Evolutionary conservation across 2,888 invertebrate genomes (phyloP).

Genomic region (Callosobruchus maculatus): DNA sequence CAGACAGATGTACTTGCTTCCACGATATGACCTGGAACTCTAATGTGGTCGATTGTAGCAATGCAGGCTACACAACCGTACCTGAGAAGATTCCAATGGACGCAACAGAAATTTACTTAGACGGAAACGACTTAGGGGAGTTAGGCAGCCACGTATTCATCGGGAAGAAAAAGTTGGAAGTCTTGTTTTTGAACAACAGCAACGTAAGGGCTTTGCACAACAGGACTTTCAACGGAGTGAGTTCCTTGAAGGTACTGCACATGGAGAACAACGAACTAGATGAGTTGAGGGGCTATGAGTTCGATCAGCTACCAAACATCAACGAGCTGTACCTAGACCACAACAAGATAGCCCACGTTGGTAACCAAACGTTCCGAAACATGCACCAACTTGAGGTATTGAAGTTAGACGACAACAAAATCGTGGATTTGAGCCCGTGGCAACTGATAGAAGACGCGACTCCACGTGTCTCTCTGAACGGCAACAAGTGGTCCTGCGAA

Average conservation of each 20-base stretch:
- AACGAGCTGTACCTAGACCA: conserved; percentile 74
- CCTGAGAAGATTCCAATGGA: conserved; percentile 84
- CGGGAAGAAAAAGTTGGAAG: conserved; percentile 77
- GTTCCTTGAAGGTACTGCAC: conserved; percentile 68
- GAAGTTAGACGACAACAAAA: conserved; percentile 72
- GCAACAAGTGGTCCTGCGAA: conserved; percentile 82
- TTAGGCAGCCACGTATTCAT: conserved; percentile 83
- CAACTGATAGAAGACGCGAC: conserved; percentile 57
- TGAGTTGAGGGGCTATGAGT: conserved; percentile 72
- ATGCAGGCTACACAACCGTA: conserved; percentile 68
- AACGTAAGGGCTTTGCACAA: conserved; percentile 73
- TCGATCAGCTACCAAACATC: conserved; percentile 69
- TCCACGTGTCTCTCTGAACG: conserved; percentile 68
- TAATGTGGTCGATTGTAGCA: conserved; percentile 81
- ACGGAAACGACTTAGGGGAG: conserved; percentile 75
- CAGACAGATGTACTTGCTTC: conserved; percentile 80
- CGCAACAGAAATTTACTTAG: conserved; percentile 82
- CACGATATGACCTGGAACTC: conserved; percentile 83
- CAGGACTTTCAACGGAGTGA: conserved; percentile 78
- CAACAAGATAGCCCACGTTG: conserved; percentile 69
- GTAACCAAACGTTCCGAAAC: conserved; percentile 72
- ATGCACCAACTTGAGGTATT: conserved; percentile 69
- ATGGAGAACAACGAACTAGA: conserved; percentile 73
- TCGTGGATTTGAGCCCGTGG: conserved; percentile 69
- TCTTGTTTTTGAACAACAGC: conserved; percentile 75